Evolutionary conservation across 1,140 invertebrate genomes (phyloP), one percentile per base, ranked within the genome.

Genomic region (Cydia strobilella): DNA sequence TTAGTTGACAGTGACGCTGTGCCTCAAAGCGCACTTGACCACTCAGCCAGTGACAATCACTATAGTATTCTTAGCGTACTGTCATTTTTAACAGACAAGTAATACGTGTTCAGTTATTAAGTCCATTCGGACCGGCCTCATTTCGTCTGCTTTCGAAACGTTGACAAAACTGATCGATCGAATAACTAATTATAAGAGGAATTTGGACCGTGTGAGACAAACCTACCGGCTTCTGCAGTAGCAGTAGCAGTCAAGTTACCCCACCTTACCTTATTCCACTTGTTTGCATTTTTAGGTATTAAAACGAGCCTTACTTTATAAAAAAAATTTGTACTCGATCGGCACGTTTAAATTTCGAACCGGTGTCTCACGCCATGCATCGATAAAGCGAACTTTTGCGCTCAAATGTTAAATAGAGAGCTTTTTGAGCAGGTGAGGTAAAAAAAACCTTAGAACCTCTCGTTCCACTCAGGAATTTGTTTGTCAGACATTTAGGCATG

Each of bases 61-160:
- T 42, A 42, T 42, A 42, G 0, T 42, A 12, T 42, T 42, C 39
- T 45, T 31, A 31, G 3, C 10, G 42, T 45, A 45, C 42, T 74
- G 74, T 59, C 42, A 65, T n/a, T 13, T 27, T 42, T 74, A 74
- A 75, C 76, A 79, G 75, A 80, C 80, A 39, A 77, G 77, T 80
- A 78, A 77, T 78, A 82, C 80, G 71, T 51, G 76, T 78, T 81
- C 74, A 72, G 73, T 72, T 48, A 73, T 75, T 77, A 73, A 62
- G 25, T 54, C 18, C 71, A 72, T 27, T 77, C 71, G 39, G 71
- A 63, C 76, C 7, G 77, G 75, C 77, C 78, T 73, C 76, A 76
- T 79, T 77, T 77, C 62, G 75, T 78, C 74, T 71, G 25, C 76
- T 81, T 79, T 79, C 75, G 76, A 75, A 79, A 81, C 72, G 45